phyloP scores from a whole-genome alignment of 2,888 invertebrate species.

The Luffia ferchaultella region DNA sequence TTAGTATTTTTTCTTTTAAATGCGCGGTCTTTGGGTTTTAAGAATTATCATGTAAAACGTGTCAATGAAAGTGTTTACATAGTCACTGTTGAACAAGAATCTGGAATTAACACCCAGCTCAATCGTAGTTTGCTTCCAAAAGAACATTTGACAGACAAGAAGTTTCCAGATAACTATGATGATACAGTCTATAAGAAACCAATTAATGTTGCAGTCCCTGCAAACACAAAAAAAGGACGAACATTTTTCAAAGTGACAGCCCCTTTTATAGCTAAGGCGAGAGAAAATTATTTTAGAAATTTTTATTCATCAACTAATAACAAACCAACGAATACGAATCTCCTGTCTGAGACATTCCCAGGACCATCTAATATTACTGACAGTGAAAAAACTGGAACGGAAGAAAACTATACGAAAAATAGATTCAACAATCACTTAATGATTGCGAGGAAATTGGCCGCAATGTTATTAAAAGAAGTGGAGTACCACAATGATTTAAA shows the following conservation, averaged over 20 bases:
- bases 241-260: constrained; percentile 25
- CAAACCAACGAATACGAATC: constrained; percentile 12
- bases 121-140: too few relatives aligned
- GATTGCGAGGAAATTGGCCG: constrained; percentile 33
- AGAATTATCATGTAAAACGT: constrained; percentile 42
- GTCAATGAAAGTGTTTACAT: constrained; percentile 40
- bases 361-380: background rate
- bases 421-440: background rate
- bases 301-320: constrained; percentile 26
- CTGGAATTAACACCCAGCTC: too few relatives aligned
- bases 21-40: constrained; percentile 26
- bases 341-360: background rate
- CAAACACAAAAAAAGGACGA: too few relatives aligned
- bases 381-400: background rate
- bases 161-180: too few relatives aligned
- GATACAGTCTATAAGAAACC: too few relatives aligned
- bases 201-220: too few relatives aligned
- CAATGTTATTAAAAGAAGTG: constrained; percentile 23
- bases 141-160: too few relatives aligned
- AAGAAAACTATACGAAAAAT: background rate
- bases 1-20: constrained; percentile 27
- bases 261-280: constrained; percentile 31
- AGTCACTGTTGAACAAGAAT: constrained; percentile 24
- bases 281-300: constrained; percentile 39
- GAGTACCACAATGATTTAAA: background rate